Base-by-base conservation (phyloP, 1,140 invertebrate species). In the Drosophila santomea region DNA sequence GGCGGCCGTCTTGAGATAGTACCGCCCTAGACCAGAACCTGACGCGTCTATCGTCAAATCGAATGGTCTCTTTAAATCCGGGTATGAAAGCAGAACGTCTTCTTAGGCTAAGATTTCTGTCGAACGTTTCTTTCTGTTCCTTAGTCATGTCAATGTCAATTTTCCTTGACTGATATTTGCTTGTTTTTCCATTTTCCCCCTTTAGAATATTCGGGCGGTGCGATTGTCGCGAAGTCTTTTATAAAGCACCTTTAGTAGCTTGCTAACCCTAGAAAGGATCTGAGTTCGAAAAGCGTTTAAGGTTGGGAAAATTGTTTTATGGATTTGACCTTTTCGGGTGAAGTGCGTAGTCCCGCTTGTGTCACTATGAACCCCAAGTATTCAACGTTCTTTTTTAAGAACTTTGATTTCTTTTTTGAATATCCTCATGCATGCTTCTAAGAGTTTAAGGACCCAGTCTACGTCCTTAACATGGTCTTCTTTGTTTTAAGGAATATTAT, bases 321-420 rank as follows among this genome's bases (percentile, higher is more conserved):
- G 6, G 41, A 7, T 7, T 17, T 43, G 0, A 43, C 15, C 15
- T 43, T 43, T 43, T 51, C 48, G 4, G 48, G 48, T 51, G 25
- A 35, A 10, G 48, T 51, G 17, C 14, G n/a, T 17, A 39, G 11
- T 1, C 6, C 28, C 48, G 3, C 48, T 23, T 51, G 0, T 28
- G 14, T 15, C 2, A 15, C 48, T 15, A 39, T 35, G 4, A 35
- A 15, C 15, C 28, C 23, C 6, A 51, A 32, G 4, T 32, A 32
- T 10, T 32, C 7, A 23, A 47, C 44, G 44, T 4, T 12, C 5
- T 45, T 45, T 23, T 45, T 45, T 1, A 5, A 45, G 12, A 45
- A 23, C 28, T 51, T 51, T 51, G 14, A 14, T 51, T 51, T 51
- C 15, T n/a, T 51, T n/a, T 10, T 51, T 28, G 25, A 28, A 2